A percentile compares a stretch with the other conserved stretches of the same genome.
Evolutionary conservation across 2,113 vertebrate genomes (phyloP).

Genomic region (Plectropomus leopardus): DNA sequence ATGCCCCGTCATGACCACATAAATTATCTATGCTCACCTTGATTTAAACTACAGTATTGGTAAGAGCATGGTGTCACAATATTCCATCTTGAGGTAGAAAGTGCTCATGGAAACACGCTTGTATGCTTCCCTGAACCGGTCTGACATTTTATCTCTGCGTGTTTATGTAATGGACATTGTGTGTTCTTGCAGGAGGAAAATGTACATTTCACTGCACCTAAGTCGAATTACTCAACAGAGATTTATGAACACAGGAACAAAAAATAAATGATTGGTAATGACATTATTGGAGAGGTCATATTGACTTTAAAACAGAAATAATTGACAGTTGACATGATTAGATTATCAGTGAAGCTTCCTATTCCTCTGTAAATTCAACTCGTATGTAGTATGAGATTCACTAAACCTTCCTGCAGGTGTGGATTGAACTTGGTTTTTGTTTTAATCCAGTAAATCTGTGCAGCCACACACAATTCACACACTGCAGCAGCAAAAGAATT

Average conservation of each 20-base stretch:
- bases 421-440: neutral
- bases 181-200: constrained; percentile 31
- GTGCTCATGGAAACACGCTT: neutral
- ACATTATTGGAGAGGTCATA: constrained; percentile 10
- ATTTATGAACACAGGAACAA: constrained; percentile 22
- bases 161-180: constrained; percentile 33
- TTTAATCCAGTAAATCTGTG: neutral
- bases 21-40: constrained; percentile 49
- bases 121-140: neutral
- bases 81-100: neutral
- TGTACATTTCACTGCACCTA: constrained; percentile 19
- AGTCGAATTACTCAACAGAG: constrained; percentile 29
- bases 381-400: neutral
- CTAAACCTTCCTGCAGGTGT: neutral
- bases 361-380: neutral
- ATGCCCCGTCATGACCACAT: constrained; percentile 27
- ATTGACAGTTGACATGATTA: constrained; percentile 8
- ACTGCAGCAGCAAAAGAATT: no score
- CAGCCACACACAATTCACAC: neutral
- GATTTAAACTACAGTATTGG: constrained; percentile 8
- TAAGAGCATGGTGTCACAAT: neutral
- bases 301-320: constrained; percentile 32
- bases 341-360: neutral
- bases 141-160: constrained; percentile 29
- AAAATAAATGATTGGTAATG: constrained; percentile 29